These are phyloP conservation scores for Crotalus helleri DNA, from an alignment of 2,113 vertebrate species.

Conservation along the genomic window DNA sequence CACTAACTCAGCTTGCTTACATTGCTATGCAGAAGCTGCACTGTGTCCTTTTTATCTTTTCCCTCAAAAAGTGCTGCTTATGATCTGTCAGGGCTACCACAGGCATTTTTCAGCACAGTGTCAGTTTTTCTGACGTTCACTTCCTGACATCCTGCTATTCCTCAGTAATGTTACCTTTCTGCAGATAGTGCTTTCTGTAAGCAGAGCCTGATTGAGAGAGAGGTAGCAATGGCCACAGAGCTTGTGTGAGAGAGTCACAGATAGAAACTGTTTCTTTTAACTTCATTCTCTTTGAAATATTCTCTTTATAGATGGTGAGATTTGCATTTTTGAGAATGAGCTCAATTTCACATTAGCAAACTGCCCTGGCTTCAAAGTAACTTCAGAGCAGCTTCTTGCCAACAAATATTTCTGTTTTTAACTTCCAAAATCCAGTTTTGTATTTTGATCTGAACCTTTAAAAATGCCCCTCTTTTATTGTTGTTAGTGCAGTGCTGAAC, in stretches of 20 bases:
- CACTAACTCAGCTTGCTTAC: conserved; percentile 19
- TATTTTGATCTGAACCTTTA: background rate
- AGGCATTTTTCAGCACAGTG: conserved; percentile 14
- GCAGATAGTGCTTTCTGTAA: conserved; percentile 10
- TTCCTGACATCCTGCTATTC: conserved; percentile 9
- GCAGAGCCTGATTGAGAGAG: background rate
- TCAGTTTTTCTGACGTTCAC: conserved; percentile 32
- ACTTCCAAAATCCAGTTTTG: background rate
- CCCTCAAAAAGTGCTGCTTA: background rate
- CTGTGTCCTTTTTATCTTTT: conserved; percentile 2
- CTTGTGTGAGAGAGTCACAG: conserved; percentile 1
- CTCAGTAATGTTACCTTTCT: background rate
- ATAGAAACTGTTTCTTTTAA: conserved; percentile 3
- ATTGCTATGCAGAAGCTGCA: background rate
- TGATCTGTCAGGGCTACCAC: background rate
- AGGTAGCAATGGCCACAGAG: background rate
- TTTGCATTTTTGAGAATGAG: conserved; percentile 12
- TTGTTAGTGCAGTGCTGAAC: conserved; percentile 3
- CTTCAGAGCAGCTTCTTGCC: rapidly evolving
- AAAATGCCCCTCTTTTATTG: background rate
- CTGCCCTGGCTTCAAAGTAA: rapidly evolving
- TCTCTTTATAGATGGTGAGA: background rate
- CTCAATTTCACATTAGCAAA: background rate
- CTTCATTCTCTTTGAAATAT: background rate
- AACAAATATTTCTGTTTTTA: background rate